Conservation (phyloP, 2,888 invertebrate species). For the Cataglyphis cursor region DNA sequence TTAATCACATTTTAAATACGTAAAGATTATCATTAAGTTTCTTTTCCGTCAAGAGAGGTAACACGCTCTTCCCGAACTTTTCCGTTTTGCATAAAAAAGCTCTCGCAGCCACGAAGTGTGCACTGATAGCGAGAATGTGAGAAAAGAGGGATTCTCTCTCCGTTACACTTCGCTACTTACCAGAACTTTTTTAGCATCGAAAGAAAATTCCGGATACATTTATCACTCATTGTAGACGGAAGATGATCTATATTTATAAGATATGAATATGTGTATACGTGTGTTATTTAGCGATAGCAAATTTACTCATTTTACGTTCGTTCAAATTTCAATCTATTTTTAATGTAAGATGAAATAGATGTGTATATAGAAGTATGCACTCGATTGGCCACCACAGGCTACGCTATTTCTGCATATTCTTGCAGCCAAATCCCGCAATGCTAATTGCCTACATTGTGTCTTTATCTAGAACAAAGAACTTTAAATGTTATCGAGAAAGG, state of each 20-base stretch:
- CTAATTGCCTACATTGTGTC: conserved; percentile 37
- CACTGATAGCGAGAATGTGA: not conserved
- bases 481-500: conserved; percentile 76
- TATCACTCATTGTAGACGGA: conserved; percentile 19
- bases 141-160: not conserved
- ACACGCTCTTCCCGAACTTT: conserved; percentile 16
- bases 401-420: conserved; percentile 14
- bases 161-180: conserved; percentile 19
- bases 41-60: conserved; percentile 3
- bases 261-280: conserved; percentile 35
- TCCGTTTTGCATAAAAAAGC: conserved; percentile 17
- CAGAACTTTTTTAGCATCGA: conserved; percentile 17
- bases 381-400: conserved; percentile 9
- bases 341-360: conserved; percentile 32
- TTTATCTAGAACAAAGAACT: conserved; percentile 52
- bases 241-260: conserved; percentile 51
- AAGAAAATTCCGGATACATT: conserved; percentile 14
- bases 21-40: conserved; percentile 43
- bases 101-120: conserved; percentile 8
- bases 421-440: conserved; percentile 37
- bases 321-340: conserved; percentile 45
- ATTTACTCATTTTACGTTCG: conserved; percentile 37
- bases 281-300: conserved; percentile 35
- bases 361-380: conserved; percentile 31
- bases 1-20: conserved; percentile 51